A percentile compares a stretch with the other conserved stretches of the same genome.
These are phyloP conservation scores for Pseudopodoces humilis DNA, from an alignment of 2,113 vertebrate genomes.

Conservation along the genomic window DNA sequence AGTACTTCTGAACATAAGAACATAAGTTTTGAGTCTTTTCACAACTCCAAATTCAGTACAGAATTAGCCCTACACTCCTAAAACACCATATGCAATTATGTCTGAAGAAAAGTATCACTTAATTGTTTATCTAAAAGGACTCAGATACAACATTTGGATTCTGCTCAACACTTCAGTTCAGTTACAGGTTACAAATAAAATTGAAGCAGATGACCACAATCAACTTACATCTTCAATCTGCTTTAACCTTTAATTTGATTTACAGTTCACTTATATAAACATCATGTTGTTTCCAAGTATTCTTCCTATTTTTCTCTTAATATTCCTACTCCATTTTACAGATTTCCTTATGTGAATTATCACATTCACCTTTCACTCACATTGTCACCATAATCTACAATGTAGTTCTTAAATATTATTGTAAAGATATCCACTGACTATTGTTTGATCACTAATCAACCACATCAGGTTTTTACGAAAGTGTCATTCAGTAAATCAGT, in stretches of 20 bases:
- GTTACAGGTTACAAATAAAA: neutral
- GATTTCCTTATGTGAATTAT: neutral
- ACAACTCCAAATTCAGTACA: neutral
- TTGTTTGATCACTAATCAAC: neutral
- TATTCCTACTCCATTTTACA: neutral
- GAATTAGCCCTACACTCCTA: neutral
- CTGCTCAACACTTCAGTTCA: neutral
- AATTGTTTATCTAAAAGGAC: neutral
- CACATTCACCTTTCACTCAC: neutral
- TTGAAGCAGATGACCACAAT: neutral
- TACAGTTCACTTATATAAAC: neutral
- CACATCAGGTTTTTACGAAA: neutral
- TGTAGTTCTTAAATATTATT: neutral
- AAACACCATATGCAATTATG: neutral
- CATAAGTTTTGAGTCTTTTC: neutral
- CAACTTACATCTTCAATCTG: neutral
- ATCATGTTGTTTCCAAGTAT: neutral
- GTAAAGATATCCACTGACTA: neutral
- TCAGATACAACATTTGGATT: neutral
- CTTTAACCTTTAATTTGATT: neutral
- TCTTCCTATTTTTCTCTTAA: neutral
- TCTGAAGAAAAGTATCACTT: neutral
- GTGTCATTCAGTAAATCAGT: neutral
- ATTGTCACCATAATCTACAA: neutral
- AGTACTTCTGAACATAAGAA: neutral